phyloP scores from a whole-genome alignment of 2,113 vertebrate genomes.

The Alethe diademata region DNA sequence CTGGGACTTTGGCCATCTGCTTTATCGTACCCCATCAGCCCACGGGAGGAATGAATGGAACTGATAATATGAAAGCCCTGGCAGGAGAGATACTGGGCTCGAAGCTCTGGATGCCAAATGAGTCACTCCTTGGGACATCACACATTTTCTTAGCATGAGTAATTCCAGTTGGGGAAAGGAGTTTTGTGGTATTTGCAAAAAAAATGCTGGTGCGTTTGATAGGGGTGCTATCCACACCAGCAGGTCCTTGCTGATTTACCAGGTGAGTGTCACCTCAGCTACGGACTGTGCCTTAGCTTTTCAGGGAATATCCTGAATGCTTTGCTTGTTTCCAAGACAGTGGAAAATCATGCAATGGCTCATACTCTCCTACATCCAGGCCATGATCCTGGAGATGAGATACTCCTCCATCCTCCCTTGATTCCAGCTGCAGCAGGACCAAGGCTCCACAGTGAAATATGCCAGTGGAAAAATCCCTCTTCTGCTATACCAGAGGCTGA shows the following conservation, averaged over 20 bases:
- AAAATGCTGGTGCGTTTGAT: not conserved
- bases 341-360: not conserved
- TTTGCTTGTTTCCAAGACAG: not conserved
- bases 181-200: not conserved
- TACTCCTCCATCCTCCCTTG: not conserved
- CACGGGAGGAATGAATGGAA: constrained; percentile 26
- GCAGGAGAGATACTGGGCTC: constrained; percentile 10
- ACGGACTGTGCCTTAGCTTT: not conserved
- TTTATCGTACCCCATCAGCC: constrained; percentile 68
- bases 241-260: not conserved
- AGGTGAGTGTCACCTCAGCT: not conserved
- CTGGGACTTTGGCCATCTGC: constrained; percentile 57
- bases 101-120: constrained; percentile 39
- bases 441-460: not conserved
- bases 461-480: fast-evolving
- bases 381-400: not conserved
- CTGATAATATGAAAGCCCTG: constrained; percentile 51
- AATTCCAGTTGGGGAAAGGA: constrained; percentile 52
- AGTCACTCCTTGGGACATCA: not conserved
- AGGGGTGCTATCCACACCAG: not conserved
- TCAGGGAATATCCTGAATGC: not conserved
- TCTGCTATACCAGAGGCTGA: not conserved
- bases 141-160: constrained; percentile 43
- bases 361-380: not conserved
- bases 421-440: not conserved